Conservation (phyloP, 2,797 vertebrate species). For the Gadopsis bispinosus region DNA sequence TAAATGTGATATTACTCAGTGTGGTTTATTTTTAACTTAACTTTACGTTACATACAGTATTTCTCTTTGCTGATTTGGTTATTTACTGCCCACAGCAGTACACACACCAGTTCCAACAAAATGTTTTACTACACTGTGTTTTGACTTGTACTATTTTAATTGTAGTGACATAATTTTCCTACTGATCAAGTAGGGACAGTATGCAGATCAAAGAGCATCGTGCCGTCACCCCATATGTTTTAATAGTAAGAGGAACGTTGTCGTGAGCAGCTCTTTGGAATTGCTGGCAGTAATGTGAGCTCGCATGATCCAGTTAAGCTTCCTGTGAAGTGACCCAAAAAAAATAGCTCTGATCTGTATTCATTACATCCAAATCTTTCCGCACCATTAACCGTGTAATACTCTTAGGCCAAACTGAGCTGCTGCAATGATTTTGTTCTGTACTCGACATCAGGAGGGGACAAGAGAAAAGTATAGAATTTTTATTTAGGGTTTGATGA, state of each 20-base stretch:
- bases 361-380: conserved; percentile 82
- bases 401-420: conserved; percentile 64
- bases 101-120: background rate
- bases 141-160: conserved; percentile 48
- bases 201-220: conserved; percentile 54
- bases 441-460: conserved; percentile 41
- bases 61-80: background rate
- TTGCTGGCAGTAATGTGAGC: conserved; percentile 68
- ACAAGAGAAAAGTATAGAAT: conserved; percentile 38
- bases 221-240: conserved; percentile 61
- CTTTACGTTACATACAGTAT: background rate
- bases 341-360: conserved; percentile 76
- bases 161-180: conserved; percentile 41
- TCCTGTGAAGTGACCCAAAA: conserved; percentile 79
- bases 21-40: background rate
- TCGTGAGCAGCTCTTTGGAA: conserved; percentile 66
- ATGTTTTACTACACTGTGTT: conserved; percentile 31
- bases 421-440: conserved; percentile 59
- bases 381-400: conserved; percentile 79
- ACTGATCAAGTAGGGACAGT: conserved; percentile 52
- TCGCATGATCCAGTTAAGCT: conserved; percentile 75
- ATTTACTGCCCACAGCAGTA: background rate
- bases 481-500: conserved; percentile 63
- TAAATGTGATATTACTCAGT: background rate
- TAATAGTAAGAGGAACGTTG: conserved; percentile 65